Evolutionary conservation across 2,113 vertebrate species (phyloP).

Genomic region (Scytalopus superciliaris): DNA sequence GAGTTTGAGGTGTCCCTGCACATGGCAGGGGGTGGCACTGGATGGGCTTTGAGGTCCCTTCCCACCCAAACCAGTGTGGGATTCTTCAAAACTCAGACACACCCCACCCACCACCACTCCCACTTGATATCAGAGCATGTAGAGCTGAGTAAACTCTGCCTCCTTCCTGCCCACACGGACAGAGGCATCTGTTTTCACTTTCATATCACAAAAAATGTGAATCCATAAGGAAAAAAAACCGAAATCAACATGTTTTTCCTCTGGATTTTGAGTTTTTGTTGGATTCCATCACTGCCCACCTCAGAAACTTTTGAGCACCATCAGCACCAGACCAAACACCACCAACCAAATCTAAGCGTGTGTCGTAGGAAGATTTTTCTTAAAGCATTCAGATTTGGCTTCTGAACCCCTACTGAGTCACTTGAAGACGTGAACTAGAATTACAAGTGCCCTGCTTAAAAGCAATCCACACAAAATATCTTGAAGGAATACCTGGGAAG

Average conservation of each 20-base stretch:
- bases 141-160: neutral
- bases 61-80: neutral
- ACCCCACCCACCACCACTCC: neutral
- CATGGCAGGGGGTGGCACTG: neutral
- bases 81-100: neutral
- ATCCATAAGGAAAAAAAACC: neutral
- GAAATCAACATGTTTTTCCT: neutral
- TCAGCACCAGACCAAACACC: neutral
- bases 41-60: neutral
- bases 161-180: neutral
- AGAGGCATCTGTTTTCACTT: neutral
- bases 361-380: neutral
- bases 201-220: neutral
- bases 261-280: rapidly evolving
- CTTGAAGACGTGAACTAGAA: neutral
- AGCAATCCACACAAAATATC: neutral
- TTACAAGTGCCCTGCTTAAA: neutral
- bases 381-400: neutral
- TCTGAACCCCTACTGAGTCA: neutral
- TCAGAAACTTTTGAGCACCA: neutral
- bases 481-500: neutral
- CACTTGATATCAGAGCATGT: rapidly evolving
- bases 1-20: rapidly evolving
- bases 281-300: neutral
- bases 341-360: neutral